These are phyloP conservation scores for Laterallus jamaicensis DNA, from an alignment of 2,113 vertebrate species.

Conservation along the genomic window DNA sequence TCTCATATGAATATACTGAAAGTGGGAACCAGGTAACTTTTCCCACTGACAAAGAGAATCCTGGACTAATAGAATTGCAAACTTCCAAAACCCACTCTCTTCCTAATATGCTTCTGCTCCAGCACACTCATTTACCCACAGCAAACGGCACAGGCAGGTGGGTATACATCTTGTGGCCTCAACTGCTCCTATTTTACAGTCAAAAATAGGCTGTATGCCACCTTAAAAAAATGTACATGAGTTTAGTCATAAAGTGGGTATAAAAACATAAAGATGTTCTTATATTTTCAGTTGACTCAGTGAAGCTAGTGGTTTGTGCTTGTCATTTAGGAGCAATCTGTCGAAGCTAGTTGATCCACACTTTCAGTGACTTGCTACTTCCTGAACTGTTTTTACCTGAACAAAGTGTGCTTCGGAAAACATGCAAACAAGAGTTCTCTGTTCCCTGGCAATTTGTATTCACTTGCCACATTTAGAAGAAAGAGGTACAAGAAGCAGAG, in stretches of 20 bases:
- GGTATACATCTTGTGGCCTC: neutral
- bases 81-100: conserved; percentile 19
- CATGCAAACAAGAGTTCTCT: neutral
- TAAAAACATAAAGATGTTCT: neutral
- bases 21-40: neutral
- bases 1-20: conserved; percentile 12
- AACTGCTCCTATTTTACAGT: neutral
- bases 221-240: neutral
- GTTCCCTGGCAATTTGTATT: neutral
- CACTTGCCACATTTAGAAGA: neutral
- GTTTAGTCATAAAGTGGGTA: neutral
- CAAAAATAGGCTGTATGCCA: neutral
- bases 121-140: neutral
- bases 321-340: neutral
- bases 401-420: neutral
- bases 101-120: conserved; percentile 1
- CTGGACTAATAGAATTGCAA: conserved; percentile 33
- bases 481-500: neutral
- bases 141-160: neutral
- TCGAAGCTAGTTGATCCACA: neutral
- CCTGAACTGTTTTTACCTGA: neutral
- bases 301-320: neutral
- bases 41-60: conserved; percentile 2
- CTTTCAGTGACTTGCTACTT: neutral
- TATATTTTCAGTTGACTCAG: neutral